Percentiles rank a stretch among this genome's conserved stretches.
These are phyloP conservation scores for Tinea semifulvella DNA, from an alignment of 2,888 invertebrate genomes.

Conservation along the genomic window DNA sequence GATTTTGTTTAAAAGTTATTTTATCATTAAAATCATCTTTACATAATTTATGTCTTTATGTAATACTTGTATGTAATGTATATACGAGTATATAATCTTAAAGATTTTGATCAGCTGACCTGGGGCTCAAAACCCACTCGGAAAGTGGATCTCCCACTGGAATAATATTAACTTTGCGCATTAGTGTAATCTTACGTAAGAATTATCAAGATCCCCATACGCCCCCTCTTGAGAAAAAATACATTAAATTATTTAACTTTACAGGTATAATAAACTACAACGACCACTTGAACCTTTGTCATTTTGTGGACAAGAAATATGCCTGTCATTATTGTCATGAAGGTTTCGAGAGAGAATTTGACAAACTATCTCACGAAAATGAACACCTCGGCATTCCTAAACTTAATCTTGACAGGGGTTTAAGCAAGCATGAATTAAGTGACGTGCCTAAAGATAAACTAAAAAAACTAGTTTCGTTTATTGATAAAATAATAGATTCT, in stretches of 20 bases:
- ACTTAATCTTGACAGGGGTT: slow-evolving; percentile 22
- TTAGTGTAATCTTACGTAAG: too few relatives aligned
- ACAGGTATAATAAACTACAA: slow-evolving; percentile 58
- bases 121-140: too few relatives aligned
- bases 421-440: slow-evolving; percentile 10
- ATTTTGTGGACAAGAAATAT: slow-evolving; percentile 39
- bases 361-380: slow-evolving; percentile 42
- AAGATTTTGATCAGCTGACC: too few relatives aligned
- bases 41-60: too few relatives aligned
- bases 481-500: slow-evolving; percentile 42
- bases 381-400: slow-evolving; percentile 47
- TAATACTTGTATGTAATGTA: too few relatives aligned
- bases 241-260: neutral
- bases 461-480: slow-evolving; percentile 53
- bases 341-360: slow-evolving; percentile 39
- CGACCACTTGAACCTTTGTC: slow-evolving; percentile 49
- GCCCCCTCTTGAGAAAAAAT: neutral
- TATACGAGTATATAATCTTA: too few relatives aligned
- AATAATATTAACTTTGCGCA: too few relatives aligned
- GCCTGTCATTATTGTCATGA: slow-evolving; percentile 54
- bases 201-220: too few relatives aligned
- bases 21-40: too few relatives aligned
- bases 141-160: too few relatives aligned
- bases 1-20: too few relatives aligned
- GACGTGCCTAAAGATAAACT: slow-evolving; percentile 43